Evolutionary conservation across 2,797 vertebrate genomes (phyloP), one percentile per base, ranked within the genome.

Genomic region (Microhierax caerulescens): DNA sequence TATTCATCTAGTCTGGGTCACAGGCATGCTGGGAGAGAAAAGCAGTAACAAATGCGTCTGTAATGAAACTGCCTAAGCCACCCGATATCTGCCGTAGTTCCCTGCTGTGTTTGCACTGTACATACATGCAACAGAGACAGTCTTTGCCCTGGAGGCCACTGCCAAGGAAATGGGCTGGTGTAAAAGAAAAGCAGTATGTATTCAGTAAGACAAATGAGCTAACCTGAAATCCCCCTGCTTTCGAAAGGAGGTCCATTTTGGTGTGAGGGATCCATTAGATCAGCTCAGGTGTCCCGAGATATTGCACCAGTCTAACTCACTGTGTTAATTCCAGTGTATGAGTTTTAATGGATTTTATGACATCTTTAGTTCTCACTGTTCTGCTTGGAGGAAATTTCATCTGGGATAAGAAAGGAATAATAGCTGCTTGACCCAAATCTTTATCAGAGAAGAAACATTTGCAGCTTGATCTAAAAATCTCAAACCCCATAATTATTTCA

Each of bases 361-460:
- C 8, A 43, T 63, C 16, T 28, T 74, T 12, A 8, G 12, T 91
- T 85, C 64, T 85, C 45, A 41, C 4, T 79, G 30, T 77, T 94
- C 54, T 75, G 50, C 78, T 81, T 93, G 28, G 19, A 60, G 75
- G 41, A 69, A 78, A 93, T 85, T 88, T 90, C 27, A 54, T 56
- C 30, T 65, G n/a, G 69, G 20, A 65, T 73, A 81, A 74, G 43
- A 91, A 84, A 47, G 60, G 14, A 92, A 60, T 88, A 91, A 91
- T 64, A 82, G 30, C 48, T 87, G 16, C 57, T 68, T 84, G 61
- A 89, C 82, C 27, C 41, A 88, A 94, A 95, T 88, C 57, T 88
- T 93, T 90, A 95, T 94, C 79, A 88, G 69, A 90, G 47, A 74
- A 93, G 22, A 94, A 95, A 77, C 30, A 89, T 70, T 88, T 86